A percentile compares a stretch with the other conserved stretches of the same genome.
These are phyloP conservation scores for Chelonia mydas DNA, from an alignment of 2,797 vertebrate genomes.

Conservation along the genomic window DNA sequence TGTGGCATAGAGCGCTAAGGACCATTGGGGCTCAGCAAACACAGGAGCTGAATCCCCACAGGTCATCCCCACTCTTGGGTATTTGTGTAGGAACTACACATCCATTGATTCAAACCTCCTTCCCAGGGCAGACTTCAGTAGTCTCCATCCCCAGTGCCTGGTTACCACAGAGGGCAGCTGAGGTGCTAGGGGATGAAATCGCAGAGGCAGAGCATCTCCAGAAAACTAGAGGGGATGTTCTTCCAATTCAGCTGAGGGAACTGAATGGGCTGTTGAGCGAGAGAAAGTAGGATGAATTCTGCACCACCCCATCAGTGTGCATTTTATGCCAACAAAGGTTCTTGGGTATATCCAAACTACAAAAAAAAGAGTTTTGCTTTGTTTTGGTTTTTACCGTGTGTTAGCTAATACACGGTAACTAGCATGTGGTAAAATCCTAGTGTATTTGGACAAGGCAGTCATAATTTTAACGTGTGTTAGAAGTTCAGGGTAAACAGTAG, in stretches of 20 bases:
- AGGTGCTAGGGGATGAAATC: not conserved
- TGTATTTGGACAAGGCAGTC: conserved; percentile 40
- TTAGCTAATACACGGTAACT: conserved; percentile 8
- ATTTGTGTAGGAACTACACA: not conserved
- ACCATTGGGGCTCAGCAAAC: not conserved
- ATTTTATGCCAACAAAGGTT: not conserved
- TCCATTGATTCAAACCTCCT: not conserved
- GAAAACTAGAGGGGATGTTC: not conserved
- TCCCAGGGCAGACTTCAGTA: not conserved
- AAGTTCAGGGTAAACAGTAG: not conserved
- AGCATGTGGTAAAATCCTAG: conserved; percentile 32
- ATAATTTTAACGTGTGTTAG: not conserved
- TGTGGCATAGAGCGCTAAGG: not conserved
- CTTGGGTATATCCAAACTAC: not conserved
- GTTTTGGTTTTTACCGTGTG: not conserved
- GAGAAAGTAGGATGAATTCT: not conserved
- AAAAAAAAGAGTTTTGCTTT: rapidly evolving
- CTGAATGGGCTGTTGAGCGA: not conserved
- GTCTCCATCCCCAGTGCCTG: not conserved
- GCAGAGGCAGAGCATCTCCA: not conserved
- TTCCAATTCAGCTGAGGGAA: not conserved
- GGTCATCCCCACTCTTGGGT: not conserved
- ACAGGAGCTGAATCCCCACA: not conserved
- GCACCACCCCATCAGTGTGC: rapidly evolving
- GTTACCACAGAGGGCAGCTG: not conserved